Conservation (phyloP, 2,113 vertebrate species). For the Dasyurus viverrinus region DNA sequence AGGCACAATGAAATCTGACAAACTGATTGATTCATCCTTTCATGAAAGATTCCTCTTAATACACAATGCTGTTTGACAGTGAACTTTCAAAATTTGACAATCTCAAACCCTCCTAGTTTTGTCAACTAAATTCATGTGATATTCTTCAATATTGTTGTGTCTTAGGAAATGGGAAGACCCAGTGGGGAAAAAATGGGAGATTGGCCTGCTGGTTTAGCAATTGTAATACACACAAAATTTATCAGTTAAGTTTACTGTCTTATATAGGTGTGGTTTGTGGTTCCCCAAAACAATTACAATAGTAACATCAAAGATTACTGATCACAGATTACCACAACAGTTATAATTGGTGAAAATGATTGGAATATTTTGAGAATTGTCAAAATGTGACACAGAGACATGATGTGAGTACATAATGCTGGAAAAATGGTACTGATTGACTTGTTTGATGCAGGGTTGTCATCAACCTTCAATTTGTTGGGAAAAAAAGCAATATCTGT, state of each 20-base stretch:
- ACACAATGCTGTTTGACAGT: not conserved
- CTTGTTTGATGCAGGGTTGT: not conserved
- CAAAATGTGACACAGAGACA: not conserved
- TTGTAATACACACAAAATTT: not conserved
- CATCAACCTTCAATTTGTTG: not conserved
- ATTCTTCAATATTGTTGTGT: not conserved
- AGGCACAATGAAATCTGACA: not conserved
- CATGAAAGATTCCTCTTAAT: not conserved
- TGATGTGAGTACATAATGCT: not conserved
- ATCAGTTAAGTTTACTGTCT: not conserved
- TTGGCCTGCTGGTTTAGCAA: not conserved
- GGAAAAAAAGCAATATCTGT: not conserved
- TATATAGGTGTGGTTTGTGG: not conserved
- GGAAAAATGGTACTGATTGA: not conserved
- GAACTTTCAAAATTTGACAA: not conserved
- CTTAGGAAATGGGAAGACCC: not conserved
- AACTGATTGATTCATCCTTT: not conserved
- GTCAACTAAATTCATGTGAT: not conserved
- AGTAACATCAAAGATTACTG: not conserved
- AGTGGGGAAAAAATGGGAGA: not conserved
- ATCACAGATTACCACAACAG: not conserved
- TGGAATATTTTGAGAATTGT: not conserved
- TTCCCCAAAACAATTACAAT: not conserved
- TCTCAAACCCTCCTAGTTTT: not conserved
- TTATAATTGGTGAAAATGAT: not conserved